Evolutionary conservation across 2,797 vertebrate species (phyloP).

Genomic region (Pangasius djambal): DNA sequence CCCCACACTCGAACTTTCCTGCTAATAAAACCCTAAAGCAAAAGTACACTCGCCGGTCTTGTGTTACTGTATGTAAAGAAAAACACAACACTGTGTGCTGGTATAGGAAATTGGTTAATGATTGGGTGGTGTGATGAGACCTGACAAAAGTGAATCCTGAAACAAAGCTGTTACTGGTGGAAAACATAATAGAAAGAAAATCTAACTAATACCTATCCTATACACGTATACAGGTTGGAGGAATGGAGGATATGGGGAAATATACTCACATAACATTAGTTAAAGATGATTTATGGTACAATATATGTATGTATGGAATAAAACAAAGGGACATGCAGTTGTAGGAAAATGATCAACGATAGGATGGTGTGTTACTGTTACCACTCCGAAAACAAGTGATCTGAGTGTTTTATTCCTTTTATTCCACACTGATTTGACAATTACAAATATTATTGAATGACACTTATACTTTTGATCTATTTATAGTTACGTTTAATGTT

Average conservation of each 20-base stretch:
- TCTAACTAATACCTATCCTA: neutral
- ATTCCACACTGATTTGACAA: neutral
- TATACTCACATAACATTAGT: neutral
- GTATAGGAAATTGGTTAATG: neutral
- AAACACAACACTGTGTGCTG: neutral
- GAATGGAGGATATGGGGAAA: neutral
- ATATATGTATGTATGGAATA: neutral
- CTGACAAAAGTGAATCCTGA: neutral
- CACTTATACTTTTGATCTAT: neutral
- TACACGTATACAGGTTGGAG: neutral
- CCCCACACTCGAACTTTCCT: neutral
- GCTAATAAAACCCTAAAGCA: neutral
- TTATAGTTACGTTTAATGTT: neutral
- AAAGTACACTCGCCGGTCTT: neutral
- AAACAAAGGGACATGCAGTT: neutral
- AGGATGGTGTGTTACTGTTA: neutral
- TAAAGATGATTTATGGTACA: neutral
- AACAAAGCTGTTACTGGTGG: neutral
- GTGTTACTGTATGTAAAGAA: neutral
- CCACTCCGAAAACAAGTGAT: neutral
- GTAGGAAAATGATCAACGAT: neutral
- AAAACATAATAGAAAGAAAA: neutral
- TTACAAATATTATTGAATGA: neutral
- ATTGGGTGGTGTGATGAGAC: neutral
- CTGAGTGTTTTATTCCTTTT: neutral